Evolutionary conservation across 2,888 invertebrate genomes (phyloP).

Genomic region (Erebia epiphron): DNA sequence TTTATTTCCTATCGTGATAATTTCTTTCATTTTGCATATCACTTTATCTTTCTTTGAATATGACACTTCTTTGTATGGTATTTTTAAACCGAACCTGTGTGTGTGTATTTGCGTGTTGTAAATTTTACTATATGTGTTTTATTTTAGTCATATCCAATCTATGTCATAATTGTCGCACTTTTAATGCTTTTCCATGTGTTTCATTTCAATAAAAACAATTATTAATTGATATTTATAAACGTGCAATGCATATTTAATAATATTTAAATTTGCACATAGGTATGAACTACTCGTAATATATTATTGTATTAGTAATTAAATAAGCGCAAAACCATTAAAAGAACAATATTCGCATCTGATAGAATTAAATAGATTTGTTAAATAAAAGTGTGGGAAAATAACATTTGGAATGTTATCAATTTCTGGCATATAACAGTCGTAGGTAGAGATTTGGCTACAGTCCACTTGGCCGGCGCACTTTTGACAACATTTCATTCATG

Average conservation of each 20-base stretch:
- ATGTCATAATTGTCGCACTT: neutral
- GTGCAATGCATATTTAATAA: no score
- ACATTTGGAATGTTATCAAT: conserved; percentile 18
- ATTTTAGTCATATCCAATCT: neutral
- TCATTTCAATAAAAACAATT: neutral
- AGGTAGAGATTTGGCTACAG: conserved; percentile 35
- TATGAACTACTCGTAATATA: neutral
- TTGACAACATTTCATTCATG: conserved; percentile 36
- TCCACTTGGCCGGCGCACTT: conserved; percentile 36
- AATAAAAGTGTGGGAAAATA: conserved; percentile 18
- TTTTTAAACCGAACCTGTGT: conserved; percentile 4
- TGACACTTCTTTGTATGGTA: conserved; percentile 29
- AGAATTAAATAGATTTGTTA: neutral
- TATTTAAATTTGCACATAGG: no score
- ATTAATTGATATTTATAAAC: no score
- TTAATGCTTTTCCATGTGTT: neutral
- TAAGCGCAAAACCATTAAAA: neutral
- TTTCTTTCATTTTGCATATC: neutral
- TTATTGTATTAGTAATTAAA: neutral
- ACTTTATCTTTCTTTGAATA: conserved; percentile 29
- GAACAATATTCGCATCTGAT: neutral
- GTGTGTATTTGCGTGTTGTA: neutral
- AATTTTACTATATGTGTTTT: neutral
- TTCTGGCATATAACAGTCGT: conserved; percentile 29
- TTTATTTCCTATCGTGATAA: neutral